A percentile compares a stretch with the other conserved stretches of the same genome.
Conservation (phyloP, 1,140 invertebrate species). For the Pteromalus puparum region DNA sequence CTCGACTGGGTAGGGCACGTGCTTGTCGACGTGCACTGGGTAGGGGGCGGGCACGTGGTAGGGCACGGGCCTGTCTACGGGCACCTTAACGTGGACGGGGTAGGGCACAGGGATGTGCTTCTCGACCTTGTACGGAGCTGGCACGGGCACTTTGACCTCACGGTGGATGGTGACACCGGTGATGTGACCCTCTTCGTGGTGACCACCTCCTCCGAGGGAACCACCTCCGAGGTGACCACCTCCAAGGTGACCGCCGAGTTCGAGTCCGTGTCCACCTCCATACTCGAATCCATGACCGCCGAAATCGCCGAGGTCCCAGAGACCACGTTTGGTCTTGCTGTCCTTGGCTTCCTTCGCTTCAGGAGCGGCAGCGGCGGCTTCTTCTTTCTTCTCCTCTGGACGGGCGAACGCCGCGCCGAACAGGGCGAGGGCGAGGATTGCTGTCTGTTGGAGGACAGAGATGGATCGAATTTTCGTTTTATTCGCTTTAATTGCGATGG, state of each 20-base stretch:
- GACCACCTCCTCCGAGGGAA: conserved; percentile 59
- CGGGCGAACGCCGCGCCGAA: conserved; percentile 53
- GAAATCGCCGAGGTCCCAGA: conserved; percentile 58
- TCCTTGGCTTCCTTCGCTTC: conserved; percentile 58
- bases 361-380: conserved; percentile 30
- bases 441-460: conserved; percentile 50
- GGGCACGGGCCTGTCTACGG: conserved; percentile 76
- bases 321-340: conserved; percentile 67
- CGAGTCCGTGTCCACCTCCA: conserved; percentile 38
- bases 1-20: conserved; percentile 76
- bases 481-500: neutral
- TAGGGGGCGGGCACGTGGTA: conserved; percentile 77
- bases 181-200: conserved; percentile 65
- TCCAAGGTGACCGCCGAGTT: conserved; percentile 54
- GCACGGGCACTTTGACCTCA: conserved; percentile 73
- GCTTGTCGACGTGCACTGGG: conserved; percentile 77
- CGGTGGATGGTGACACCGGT: conserved; percentile 72
- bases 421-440: conserved; percentile 61
- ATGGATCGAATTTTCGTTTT: conserved; percentile 28
- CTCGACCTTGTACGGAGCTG: conserved; percentile 72
- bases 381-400: conserved; percentile 50
- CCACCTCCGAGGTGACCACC: conserved; percentile 52
- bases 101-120: conserved; percentile 70
- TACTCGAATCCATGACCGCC: conserved; percentile 33
- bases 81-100: conserved; percentile 71